These are phyloP conservation scores for Vesta saturnalis DNA, from an alignment of 2,888 invertebrate genomes.

Conservation along the genomic window DNA sequence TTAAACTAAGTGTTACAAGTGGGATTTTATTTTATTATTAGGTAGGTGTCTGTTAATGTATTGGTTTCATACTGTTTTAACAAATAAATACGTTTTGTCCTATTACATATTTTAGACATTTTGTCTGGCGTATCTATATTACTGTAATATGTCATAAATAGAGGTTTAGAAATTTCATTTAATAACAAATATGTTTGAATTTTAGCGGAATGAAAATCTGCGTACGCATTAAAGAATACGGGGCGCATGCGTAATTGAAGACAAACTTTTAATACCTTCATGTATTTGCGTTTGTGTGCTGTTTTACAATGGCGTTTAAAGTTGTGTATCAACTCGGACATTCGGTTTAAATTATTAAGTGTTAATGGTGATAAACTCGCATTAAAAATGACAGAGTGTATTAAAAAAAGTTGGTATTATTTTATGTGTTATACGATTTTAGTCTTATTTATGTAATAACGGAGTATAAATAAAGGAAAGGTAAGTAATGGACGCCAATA, in stretches of 20 bases:
- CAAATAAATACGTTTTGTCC: no score
- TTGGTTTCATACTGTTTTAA: no score
- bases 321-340: conserved; percentile 21
- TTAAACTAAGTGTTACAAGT: no score
- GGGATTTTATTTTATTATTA: no score
- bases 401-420: neutral
- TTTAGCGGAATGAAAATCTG: neutral
- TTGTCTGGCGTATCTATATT: no score
- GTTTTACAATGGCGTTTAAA: conserved; percentile 44
- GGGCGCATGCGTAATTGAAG: conserved; percentile 21
- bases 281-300: conserved; percentile 35
- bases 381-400: neutral
- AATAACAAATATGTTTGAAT: neutral
- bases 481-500: conserved; percentile 61
- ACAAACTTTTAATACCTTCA: conserved; percentile 22
- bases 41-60: no score
- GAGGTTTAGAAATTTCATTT: no score
- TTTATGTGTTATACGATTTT: conserved; percentile 3
- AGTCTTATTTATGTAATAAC: conserved; percentile 13
- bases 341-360: conserved; percentile 21
- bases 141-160: no score
- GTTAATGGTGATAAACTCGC: neutral
- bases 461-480: conserved; percentile 47
- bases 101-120: no score
- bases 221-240: neutral